Conservation (phyloP, 1,140 invertebrate genomes). For the Contarinia nasturtii region DNA sequence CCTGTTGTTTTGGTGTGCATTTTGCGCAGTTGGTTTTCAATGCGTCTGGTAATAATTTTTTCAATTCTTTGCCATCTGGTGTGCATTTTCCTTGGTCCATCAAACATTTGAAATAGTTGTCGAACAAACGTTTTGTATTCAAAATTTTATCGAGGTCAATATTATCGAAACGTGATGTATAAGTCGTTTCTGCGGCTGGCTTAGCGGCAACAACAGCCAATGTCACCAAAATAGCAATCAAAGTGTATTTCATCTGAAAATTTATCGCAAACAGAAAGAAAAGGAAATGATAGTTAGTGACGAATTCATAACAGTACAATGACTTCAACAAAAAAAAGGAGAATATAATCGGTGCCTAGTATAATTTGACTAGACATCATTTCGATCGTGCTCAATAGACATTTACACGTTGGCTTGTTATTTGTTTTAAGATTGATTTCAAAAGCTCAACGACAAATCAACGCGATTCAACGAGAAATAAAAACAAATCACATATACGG, state of each 20-base stretch:
- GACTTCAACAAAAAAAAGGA: too few relatives aligned
- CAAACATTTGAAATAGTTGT: conserved; percentile 45
- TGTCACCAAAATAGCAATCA: conserved; percentile 16
- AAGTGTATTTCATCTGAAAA: conserved; percentile 10
- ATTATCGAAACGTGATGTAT: conserved; percentile 53
- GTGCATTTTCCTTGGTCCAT: conserved; percentile 45
- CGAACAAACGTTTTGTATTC: conserved; percentile 39
- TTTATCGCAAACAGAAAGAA: conserved; percentile 3
- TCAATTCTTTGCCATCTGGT: conserved; percentile 47
- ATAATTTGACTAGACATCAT: too few relatives aligned
- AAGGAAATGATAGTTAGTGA: neutral
- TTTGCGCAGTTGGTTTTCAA: conserved; percentile 37
- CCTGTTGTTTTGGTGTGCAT: conserved; percentile 35
- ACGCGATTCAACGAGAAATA: too few relatives aligned
- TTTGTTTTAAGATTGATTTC: too few relatives aligned
- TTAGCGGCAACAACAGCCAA: conserved; percentile 19
- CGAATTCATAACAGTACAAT: too few relatives aligned
- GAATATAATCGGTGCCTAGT: too few relatives aligned
- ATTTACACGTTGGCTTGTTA: too few relatives aligned
- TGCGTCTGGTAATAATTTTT: conserved; percentile 42
- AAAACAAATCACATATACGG: too few relatives aligned
- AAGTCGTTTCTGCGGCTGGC: conserved; percentile 29
- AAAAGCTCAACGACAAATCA: too few relatives aligned
- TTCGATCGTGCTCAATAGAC: too few relatives aligned
- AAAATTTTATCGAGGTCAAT: conserved; percentile 48